A percentile compares a stretch with the other conserved stretches of the same genome.
Evolutionary conservation across 2,888 invertebrate species (phyloP).

Genomic region (Xylota sylvarum): DNA sequence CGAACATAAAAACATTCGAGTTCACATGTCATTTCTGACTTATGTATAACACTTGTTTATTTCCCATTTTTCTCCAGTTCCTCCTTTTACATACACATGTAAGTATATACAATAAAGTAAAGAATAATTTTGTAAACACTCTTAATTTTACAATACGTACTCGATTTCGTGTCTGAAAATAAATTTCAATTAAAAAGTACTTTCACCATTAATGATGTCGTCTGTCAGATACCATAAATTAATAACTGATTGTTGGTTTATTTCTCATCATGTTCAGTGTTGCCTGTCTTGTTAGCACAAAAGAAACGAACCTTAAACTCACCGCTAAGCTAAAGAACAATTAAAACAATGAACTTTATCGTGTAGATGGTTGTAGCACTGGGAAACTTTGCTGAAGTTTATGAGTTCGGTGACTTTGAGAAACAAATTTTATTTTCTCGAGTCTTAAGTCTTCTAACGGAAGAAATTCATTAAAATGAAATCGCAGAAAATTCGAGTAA

Average conservation of each 20-base stretch:
- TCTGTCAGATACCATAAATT: constrained; percentile 43
- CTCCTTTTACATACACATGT: neutral
- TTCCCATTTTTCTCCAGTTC: neutral
- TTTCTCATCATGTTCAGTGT: constrained; percentile 14
- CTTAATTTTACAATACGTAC: neutral
- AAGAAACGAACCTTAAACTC: constrained; percentile 20
- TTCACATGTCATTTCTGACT: neutral
- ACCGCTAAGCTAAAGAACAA: constrained; percentile 14
- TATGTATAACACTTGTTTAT: neutral
- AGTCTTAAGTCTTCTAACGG: neutral
- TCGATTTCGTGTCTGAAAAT: constrained; percentile 1
- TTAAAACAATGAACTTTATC: constrained; percentile 41
- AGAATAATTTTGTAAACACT: neutral
- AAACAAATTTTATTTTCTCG: neutral
- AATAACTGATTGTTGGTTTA: constrained; percentile 26
- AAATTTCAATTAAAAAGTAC: constrained; percentile 37
- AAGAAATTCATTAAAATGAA: constrained; percentile 1
- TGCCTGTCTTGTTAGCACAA: constrained; percentile 8
- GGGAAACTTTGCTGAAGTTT: constrained; percentile 30
- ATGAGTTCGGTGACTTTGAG: constrained; percentile 47
- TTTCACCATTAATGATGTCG: constrained; percentile 38
- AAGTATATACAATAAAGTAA: neutral
- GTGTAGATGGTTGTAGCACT: constrained; percentile 7
- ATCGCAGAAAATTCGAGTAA: neutral
- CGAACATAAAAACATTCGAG: neutral